Base-by-base conservation (phyloP, 2,888 invertebrate species). In the Caenorhabditis becei region DNA sequence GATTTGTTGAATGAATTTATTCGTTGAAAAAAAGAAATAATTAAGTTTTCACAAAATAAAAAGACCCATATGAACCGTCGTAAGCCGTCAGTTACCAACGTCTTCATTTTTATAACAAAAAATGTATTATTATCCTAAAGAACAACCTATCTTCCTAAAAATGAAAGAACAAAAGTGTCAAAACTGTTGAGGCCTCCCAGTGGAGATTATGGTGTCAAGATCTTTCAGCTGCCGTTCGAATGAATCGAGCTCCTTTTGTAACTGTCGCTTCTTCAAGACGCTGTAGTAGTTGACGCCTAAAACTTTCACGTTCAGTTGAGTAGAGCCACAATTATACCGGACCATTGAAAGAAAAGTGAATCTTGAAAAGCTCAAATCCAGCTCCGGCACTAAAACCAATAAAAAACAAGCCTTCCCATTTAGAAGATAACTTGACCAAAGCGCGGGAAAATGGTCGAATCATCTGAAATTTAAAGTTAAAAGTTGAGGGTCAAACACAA, bases 301-400 rank as follows among this genome's bases (percentile, higher is more conserved):
- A 62, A n/a, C 4, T 7, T 35, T n/a, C 16, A 18, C 8, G 44
- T 44, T 44, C n/a, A n/a, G n/a, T 32, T 32, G 10, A 32, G 5
- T 24, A 37, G 32, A 26, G 7, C 28, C n/a, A 66, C 11, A 11
- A 41, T 14, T 7, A 41, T 14, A 5, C 58, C 74, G 37, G 14
- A 85, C 85, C 85, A 72, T 86, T 86, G 69, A 87, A 86, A 35
- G 84, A 82, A 78, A 87, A 87, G 37, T 87, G 80, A 77, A 87
- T 85, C 77, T 89, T 90, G 83, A 90, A 88, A 47, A 90, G 78
- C 61, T 90, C 90, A 70, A 90, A 89, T 41, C 86, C 86, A 44
- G 87, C 88, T 28, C 90, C 90, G 51, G 75, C 82, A 32, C 84
- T 70, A 32, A 83, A 65, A 56, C 90, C 90, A 58, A 86, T 41